phyloP scores from a whole-genome alignment of 2,113 vertebrate genomes.

The Hippoglossus stenolepis region DNA sequence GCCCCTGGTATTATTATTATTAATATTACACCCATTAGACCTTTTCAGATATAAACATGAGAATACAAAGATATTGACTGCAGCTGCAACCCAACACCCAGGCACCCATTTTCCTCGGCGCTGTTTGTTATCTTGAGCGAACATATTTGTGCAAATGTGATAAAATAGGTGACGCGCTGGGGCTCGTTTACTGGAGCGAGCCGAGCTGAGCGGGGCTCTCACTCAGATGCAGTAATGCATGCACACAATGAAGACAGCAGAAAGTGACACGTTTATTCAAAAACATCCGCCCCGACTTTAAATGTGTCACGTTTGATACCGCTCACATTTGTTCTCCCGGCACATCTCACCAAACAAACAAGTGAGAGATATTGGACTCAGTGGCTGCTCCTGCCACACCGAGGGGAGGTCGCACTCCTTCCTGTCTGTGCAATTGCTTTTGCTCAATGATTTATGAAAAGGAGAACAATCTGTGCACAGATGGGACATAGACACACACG shows the following conservation, averaged over 20 bases:
- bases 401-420: slow-evolving; percentile 64
- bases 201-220: background rate
- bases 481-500: slow-evolving; percentile 51
- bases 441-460: slow-evolving; percentile 82
- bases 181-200: slow-evolving; percentile 35
- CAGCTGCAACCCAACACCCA: background rate
- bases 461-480: slow-evolving; percentile 73
- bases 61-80: background rate
- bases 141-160: slow-evolving; percentile 47
- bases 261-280: slow-evolving; percentile 54
- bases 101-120: background rate
- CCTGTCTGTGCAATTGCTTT: slow-evolving; percentile 78
- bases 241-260: slow-evolving; percentile 29
- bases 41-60: background rate
- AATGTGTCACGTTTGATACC: slow-evolving; percentile 55
- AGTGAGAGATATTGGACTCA: slow-evolving; percentile 61
- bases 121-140: slow-evolving; percentile 26
- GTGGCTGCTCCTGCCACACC: slow-evolving; percentile 58
- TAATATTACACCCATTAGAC: background rate
- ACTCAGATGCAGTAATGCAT: slow-evolving; percentile 49
- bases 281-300: slow-evolving; percentile 57
- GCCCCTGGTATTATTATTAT: background rate
- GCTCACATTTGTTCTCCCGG: slow-evolving; percentile 65
- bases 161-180: background rate
- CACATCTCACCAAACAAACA: slow-evolving; percentile 71